phyloP scores from a whole-genome alignment of 2,888 invertebrate species.

The Clivina fossor region DNA sequence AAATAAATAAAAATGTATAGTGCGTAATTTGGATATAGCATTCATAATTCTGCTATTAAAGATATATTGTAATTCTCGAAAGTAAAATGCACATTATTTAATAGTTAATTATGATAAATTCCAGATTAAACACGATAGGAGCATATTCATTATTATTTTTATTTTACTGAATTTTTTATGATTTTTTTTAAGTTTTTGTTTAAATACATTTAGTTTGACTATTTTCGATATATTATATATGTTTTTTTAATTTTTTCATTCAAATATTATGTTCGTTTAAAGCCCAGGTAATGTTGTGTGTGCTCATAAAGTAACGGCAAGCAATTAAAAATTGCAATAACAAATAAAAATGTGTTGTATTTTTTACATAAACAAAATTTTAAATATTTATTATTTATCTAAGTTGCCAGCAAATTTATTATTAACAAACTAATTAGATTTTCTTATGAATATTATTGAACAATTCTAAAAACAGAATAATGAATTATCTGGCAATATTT shows the following conservation, averaged over 20 bases:
- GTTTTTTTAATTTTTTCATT: no score
- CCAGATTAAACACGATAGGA: slow-evolving; percentile 42
- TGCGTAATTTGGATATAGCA: no score
- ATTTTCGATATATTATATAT: no score
- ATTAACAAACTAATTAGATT: no score
- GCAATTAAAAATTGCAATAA: slow-evolving; percentile 13
- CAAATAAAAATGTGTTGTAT: slow-evolving; percentile 6
- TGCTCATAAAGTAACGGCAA: slow-evolving; percentile 31
- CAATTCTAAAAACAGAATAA: background rate
- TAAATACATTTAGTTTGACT: slow-evolving; percentile 27
- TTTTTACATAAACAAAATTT: slow-evolving; percentile 1
- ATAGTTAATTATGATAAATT: slow-evolving; percentile 27
- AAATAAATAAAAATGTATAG: no score
- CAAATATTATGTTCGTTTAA: slow-evolving; percentile 31
- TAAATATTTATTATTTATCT: slow-evolving; percentile 10
- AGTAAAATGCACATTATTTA: slow-evolving; percentile 27
- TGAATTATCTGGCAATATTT: slow-evolving; percentile 17
- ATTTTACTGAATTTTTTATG: slow-evolving; percentile 31
- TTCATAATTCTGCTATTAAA: no score
- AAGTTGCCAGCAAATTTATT: slow-evolving; percentile 21
- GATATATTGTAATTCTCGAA: no score
- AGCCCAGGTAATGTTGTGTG: slow-evolving; percentile 37
- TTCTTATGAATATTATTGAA: no score
- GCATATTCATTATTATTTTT: slow-evolving; percentile 44
- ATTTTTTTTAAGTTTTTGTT: slow-evolving; percentile 33